Percentiles rank a stretch among this genome's conserved stretches.
phyloP scores from a whole-genome alignment of 2,888 invertebrate genomes.

The Unio delphinus region DNA sequence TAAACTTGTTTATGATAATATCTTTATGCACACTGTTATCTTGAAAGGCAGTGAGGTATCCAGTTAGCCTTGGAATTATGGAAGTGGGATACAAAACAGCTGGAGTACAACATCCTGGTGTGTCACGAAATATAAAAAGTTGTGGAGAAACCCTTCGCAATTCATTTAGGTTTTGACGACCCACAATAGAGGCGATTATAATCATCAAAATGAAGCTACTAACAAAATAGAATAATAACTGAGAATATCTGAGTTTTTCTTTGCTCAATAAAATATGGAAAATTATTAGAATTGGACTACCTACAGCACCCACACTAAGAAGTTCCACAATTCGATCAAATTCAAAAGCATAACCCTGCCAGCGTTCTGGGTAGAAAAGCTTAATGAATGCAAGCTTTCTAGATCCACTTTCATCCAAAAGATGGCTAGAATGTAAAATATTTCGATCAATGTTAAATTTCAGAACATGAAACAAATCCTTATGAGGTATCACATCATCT shows the following conservation, averaged over 20 bases:
- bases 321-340: slow-evolving; percentile 49
- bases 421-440: slow-evolving; percentile 7
- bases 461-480: slow-evolving; percentile 49
- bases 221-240: slow-evolving; percentile 13
- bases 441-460: slow-evolving; percentile 35
- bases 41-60: slow-evolving; percentile 30
- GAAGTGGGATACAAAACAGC: slow-evolving; percentile 60
- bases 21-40: slow-evolving; percentile 49
- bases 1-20: slow-evolving; percentile 52
- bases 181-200: slow-evolving; percentile 32
- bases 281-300: slow-evolving; percentile 27
- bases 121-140: slow-evolving; percentile 46
- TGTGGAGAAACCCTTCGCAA: slow-evolving; percentile 46
- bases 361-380: slow-evolving; percentile 62
- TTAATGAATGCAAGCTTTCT: slow-evolving; percentile 54
- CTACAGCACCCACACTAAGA: slow-evolving; percentile 40
- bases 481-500: slow-evolving; percentile 62
- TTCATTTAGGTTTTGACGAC: slow-evolving; percentile 58
- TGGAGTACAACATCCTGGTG: slow-evolving; percentile 66
- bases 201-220: slow-evolving; percentile 25
- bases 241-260: not conserved
- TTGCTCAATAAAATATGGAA: slow-evolving; percentile 2
- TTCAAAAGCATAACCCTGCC: slow-evolving; percentile 59
- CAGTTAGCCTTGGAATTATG: slow-evolving; percentile 34
- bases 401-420: not conserved